Percentiles rank a stretch among this genome's conserved stretches.
These are phyloP conservation scores for Chondrilla cf. caribensis DNA, from an alignment of 37 sponge, comb jelly and placozoan genomes.

Conservation along the genomic window DNA sequence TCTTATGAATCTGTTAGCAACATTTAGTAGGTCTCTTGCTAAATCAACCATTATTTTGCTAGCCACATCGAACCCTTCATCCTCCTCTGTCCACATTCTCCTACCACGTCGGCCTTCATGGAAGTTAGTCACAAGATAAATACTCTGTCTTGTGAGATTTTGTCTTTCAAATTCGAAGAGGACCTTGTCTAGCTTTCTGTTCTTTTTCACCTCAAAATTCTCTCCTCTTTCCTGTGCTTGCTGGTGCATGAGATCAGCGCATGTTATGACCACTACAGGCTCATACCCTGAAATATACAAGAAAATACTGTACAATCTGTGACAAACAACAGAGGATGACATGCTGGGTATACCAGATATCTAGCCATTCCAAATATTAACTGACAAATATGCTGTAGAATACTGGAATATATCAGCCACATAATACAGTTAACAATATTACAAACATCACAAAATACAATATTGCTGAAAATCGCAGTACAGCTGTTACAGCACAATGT, in stretches of 20 bases:
- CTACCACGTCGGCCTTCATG: slow-evolving; percentile 69
- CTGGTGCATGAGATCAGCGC: slow-evolving; percentile 81
- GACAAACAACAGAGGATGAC: background rate
- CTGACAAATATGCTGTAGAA: too few species aligned
- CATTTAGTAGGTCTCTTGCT: slow-evolving; percentile 51
- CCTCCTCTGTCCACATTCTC: slow-evolving; percentile 61
- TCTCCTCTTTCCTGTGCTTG: slow-evolving; percentile 51
- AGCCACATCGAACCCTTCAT: slow-evolving; percentile 75
- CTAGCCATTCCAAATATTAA: too few species aligned
- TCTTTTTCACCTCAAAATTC: slow-evolving; percentile 70
- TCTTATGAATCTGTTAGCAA: slow-evolving; percentile 69
- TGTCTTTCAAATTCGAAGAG: slow-evolving; percentile 83
- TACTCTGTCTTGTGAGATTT: slow-evolving; percentile 63
- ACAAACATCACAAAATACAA: too few species aligned
- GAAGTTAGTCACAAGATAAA: slow-evolving; percentile 89
- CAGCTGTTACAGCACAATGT: too few species aligned
- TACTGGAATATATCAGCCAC: too few species aligned
- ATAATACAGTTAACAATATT: too few species aligned
- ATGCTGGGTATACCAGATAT: background rate
- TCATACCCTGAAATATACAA: slow-evolving; percentile 68
- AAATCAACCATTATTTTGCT: slow-evolving; percentile 72
- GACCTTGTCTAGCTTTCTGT: slow-evolving; percentile 74
- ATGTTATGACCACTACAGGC: slow-evolving; percentile 86
- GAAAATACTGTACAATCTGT: background rate
- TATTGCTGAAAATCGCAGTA: too few species aligned